Evolutionary conservation across 2,888 invertebrate species (phyloP).

Genomic region (Sepioteuthis lessoniana): DNA sequence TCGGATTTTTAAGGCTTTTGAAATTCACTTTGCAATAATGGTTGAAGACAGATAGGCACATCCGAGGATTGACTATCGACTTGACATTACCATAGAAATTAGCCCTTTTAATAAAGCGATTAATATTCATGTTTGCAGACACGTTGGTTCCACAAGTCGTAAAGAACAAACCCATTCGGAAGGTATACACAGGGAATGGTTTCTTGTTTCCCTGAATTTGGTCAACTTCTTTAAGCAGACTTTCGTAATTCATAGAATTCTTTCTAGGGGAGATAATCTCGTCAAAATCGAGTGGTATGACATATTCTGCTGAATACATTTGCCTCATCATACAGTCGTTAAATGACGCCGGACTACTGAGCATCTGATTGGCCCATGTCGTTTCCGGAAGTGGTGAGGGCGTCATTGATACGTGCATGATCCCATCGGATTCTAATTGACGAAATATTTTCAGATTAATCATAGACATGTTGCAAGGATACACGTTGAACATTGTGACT

Average conservation of each 20-base stretch:
- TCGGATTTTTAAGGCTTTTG: neutral
- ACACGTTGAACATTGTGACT: neutral
- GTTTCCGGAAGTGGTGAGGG: neutral
- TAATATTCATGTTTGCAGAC: neutral
- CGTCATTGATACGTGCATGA: neutral
- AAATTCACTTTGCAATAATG: conserved; percentile 40
- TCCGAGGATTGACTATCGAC: conserved; percentile 40
- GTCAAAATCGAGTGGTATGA: conserved; percentile 45
- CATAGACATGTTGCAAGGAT: conserved; percentile 24
- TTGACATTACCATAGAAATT: neutral
- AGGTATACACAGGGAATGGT: neutral
- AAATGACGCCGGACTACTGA: conserved; percentile 44
- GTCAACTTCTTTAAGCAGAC: neutral
- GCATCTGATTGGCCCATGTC: neutral
- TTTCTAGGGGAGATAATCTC: conserved; percentile 34
- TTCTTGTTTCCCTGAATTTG: neutral
- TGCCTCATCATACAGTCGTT: conserved; percentile 43
- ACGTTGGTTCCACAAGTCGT: neutral
- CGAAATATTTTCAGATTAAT: conserved; percentile 26
- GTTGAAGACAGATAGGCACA: conserved; percentile 38
- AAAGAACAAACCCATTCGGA: conserved; percentile 24
- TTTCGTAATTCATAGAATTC: neutral
- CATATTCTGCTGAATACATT: conserved; percentile 13
- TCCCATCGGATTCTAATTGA: conserved; percentile 21
- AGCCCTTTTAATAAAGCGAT: neutral